Evolutionary conservation across 1,140 invertebrate genomes (phyloP), one percentile per base, ranked within the genome.

Genomic region (Papilio glaucus): DNA sequence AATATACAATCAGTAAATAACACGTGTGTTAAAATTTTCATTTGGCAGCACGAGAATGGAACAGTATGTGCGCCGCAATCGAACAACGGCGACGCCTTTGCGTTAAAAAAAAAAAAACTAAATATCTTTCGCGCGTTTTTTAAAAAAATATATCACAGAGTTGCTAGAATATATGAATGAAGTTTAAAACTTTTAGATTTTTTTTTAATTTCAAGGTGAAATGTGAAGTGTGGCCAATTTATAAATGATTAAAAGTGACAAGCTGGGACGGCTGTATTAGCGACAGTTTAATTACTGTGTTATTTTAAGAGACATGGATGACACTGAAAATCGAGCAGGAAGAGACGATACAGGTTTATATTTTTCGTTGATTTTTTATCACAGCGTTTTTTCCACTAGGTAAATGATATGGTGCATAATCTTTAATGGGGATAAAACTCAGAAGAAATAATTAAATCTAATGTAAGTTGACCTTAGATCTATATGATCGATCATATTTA

Each of bases 11-110:
- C 62, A 65, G n/a, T 38, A 18, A 39, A 65, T 21, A 65, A 81
- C 80, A 83, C 73, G 72, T 82, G 76, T 76, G 79, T 83, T 82
- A 83, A 86, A 80, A 72, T 86, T 86, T 88, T 82, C 73, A 81
- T 86, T 87, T 83, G 76, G 76, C 72, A 74, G 42, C 77, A 80
- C 83, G 77, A 86, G 89, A 89, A 89, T 89, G 89, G 85, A 91
- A 81, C 86, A 91, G 89, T 91, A 72, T 82, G 80, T 78, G 82
- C 78, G 77, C 76, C 79, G 79, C 65, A 78, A 73, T 75, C 83
- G 69, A 68, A 71, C 73, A 84, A 88, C 85, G 85, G 81, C 71
- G 73, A 77, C 69, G 77, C 62, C 45, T 68, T 69, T 77, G 76
- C 70, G 72, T 67, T 60, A 39, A 77, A 77, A 80, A 39, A 77